Conservation (phyloP, 2,113 vertebrate genomes). For the Toxotes chatareus region DNA sequence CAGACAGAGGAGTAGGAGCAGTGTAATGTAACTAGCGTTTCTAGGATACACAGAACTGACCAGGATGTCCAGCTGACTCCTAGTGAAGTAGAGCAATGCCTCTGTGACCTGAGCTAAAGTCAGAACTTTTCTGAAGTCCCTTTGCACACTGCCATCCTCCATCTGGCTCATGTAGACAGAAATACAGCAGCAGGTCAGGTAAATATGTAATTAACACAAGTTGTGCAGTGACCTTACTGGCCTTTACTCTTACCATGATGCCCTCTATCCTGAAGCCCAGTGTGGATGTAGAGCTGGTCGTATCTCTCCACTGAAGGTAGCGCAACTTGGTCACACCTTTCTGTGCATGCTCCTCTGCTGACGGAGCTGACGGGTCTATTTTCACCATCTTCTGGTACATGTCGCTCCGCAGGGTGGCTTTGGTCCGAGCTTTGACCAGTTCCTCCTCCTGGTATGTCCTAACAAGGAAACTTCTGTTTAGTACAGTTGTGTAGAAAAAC, state of each 20-base stretch:
- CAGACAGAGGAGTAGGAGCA: neutral
- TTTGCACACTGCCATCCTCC: conserved; percentile 80
- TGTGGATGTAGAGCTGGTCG: conserved; percentile 81
- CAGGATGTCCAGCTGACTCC: conserved; percentile 76
- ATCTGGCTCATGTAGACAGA: conserved; percentile 69
- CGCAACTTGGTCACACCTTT: conserved; percentile 84
- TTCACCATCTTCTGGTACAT: conserved; percentile 89
- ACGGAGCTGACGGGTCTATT: conserved; percentile 80
- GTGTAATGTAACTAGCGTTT: neutral
- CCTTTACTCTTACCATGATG: conserved; percentile 78
- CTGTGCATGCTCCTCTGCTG: conserved; percentile 81
- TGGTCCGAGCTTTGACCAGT: conserved; percentile 73
- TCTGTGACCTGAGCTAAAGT: conserved; percentile 79
- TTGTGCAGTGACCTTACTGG: neutral
- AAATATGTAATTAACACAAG: neutral
- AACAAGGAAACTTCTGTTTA: conserved; percentile 10
- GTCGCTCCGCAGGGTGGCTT: conserved; percentile 76
- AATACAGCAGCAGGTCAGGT: neutral
- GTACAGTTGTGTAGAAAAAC: neutral
- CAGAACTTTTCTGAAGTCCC: conserved; percentile 83
- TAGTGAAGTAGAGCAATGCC: conserved; percentile 82
- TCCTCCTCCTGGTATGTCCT: conserved; percentile 89
- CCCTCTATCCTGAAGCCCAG: conserved; percentile 88
- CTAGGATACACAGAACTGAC: conserved; percentile 68
- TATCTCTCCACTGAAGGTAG: conserved; percentile 88